phyloP scores from a whole-genome alignment of 2,888 invertebrate genomes.

The Spisula subtruncata region DNA sequence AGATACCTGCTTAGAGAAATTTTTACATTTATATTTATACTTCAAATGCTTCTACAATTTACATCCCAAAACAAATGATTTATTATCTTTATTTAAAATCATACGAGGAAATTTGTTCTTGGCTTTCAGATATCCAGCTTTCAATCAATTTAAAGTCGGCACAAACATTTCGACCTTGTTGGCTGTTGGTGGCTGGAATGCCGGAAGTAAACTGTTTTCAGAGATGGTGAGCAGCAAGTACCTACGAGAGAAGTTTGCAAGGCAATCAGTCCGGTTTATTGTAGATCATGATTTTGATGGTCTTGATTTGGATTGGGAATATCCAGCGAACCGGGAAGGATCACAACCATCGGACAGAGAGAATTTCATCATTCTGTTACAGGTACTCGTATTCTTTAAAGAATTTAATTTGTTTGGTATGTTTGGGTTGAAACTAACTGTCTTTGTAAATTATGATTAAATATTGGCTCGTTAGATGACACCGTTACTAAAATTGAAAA shows the following conservation, averaged over 20 bases:
- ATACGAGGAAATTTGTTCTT: too few relatives aligned
- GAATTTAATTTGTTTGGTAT: not conserved
- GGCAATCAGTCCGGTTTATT: slow-evolving; percentile 75
- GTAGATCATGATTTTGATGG: slow-evolving; percentile 81
- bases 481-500: not conserved
- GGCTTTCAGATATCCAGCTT: slow-evolving; percentile 75
- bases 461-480: not conserved
- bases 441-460: not conserved
- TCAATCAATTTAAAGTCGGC: slow-evolving; percentile 77
- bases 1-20: too few relatives aligned
- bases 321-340: slow-evolving; percentile 83
- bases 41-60: too few relatives aligned
- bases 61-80: too few relatives aligned
- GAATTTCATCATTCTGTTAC: slow-evolving; percentile 75
- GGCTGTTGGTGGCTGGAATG: slow-evolving; percentile 85
- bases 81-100: too few relatives aligned
- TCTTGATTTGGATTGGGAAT: slow-evolving; percentile 86
- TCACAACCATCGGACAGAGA: slow-evolving; percentile 76
- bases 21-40: too few relatives aligned
- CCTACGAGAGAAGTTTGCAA: slow-evolving; percentile 75
- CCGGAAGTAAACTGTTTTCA: slow-evolving; percentile 80
- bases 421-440: not conserved
- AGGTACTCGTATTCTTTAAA: slow-evolving; percentile 75
- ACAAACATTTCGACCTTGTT: slow-evolving; percentile 81
- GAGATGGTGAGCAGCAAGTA: slow-evolving; percentile 73